Evolutionary conservation across 2,113 vertebrate genomes (phyloP).

Genomic region (Martes martes): DNA sequence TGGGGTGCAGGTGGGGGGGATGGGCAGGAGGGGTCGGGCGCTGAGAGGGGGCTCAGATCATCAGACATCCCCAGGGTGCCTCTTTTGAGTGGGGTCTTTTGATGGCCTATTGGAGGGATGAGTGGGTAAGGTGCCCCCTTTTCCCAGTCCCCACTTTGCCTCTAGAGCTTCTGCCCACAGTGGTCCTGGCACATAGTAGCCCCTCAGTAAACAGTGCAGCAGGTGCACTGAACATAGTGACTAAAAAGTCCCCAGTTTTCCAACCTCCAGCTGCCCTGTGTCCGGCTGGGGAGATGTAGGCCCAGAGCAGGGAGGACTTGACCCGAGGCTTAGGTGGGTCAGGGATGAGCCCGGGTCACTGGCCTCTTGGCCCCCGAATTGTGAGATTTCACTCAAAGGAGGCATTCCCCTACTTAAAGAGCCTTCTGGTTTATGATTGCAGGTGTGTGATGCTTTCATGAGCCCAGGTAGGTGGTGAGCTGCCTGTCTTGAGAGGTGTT

Average conservation of each 20-base stretch:
- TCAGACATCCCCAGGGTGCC: background rate
- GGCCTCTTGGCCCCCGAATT: background rate
- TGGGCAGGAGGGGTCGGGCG: background rate
- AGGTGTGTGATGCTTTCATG: background rate
- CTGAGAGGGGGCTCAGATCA: background rate
- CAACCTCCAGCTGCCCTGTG: background rate
- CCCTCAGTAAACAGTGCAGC: background rate
- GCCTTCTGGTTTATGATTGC: background rate
- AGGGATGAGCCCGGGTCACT: background rate
- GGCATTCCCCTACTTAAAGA: background rate
- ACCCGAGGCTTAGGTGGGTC: background rate
- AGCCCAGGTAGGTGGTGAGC: background rate
- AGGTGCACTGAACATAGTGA: background rate
- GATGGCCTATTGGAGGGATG: background rate
- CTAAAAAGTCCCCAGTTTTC: background rate
- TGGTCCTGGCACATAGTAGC: background rate
- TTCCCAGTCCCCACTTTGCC: background rate
- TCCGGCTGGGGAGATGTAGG: background rate
- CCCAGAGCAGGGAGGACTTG: background rate
- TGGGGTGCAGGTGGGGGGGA: background rate
- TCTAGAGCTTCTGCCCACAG: background rate
- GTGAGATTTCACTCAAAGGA: background rate
- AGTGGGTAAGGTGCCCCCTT: background rate
- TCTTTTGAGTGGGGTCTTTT: background rate
- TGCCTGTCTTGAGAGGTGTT: background rate